Evolutionary conservation across 2,888 invertebrate species (phyloP).

Genomic region (Lissonota sp.): DNA sequence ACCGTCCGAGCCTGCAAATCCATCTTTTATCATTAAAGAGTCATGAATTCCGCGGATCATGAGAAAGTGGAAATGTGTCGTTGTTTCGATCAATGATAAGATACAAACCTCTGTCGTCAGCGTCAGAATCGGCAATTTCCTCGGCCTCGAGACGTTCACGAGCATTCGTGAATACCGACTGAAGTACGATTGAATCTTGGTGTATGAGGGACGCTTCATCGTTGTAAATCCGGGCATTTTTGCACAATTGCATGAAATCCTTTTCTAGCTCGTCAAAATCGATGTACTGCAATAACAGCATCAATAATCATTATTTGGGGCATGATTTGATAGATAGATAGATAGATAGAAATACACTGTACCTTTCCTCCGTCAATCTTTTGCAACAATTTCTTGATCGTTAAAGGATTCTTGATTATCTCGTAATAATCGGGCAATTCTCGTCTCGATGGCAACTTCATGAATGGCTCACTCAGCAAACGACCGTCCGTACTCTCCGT

Average conservation of each 20-base stretch:
- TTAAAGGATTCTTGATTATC: constrained; percentile 97
- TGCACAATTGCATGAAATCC: constrained; percentile 97
- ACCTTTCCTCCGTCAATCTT: constrained; percentile 95
- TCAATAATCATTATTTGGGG: too few species aligned
- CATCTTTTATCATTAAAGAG: constrained; percentile 47
- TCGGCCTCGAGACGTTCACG: constrained; percentile 86
- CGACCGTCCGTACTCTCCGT: constrained; percentile 93
- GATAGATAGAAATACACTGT: constrained; percentile 70
- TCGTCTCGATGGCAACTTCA: constrained; percentile 96
- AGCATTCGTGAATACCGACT: constrained; percentile 91
- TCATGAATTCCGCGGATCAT: constrained; percentile 14
- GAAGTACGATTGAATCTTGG: constrained; percentile 97
- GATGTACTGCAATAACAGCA: constrained; percentile 87
- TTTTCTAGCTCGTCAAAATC: constrained; percentile 93
- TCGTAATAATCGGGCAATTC: constrained; percentile 99
- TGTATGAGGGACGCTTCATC: constrained; percentile 98
- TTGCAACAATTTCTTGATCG: constrained; percentile 96
- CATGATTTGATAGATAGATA: constrained; percentile 1
- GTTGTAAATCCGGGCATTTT: constrained; percentile 98
- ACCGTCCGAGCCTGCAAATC: constrained; percentile 84
- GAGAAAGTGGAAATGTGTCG: background rate
- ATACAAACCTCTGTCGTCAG: constrained; percentile 82
- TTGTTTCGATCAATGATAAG: constrained; percentile 11
- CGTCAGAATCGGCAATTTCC: constrained; percentile 83
- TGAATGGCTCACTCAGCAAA: constrained; percentile 96